Base-by-base conservation (phyloP, 1,140 invertebrate genomes). In the Idris sp. region DNA sequence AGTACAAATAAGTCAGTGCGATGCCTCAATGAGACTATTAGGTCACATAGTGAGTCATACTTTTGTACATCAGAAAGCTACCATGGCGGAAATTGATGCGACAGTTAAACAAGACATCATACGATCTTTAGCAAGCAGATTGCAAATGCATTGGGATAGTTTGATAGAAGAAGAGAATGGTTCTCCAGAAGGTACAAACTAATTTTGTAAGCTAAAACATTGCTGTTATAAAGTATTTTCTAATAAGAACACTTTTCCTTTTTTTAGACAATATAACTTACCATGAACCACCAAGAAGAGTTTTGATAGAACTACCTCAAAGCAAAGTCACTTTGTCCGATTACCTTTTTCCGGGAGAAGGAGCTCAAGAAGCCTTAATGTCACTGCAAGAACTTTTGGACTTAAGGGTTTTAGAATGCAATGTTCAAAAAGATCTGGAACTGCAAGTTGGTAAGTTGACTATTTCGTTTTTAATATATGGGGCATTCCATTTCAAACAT, bases 141-240 rank as follows among this genome's bases (percentile, higher is more conserved):
- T 95, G 79, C 93, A 95, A 76, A 92, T 96, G 90, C 93, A 96
- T 76, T 95, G 93, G 90, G 94, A 95, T 87, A 93, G 94, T 68
- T 86, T 95, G 28, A 92, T 94, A 77, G 93, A 95, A 84, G 91
- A 92, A 81, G 94, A 95, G 76, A 90, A 90, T 80, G 89, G 90
- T 74, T 88, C 90, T 67, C 89, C 90, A 14, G 90, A 91, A 89
- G 90, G 90, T 36, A n/a, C n/a, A n/a, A n/a, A n/a, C n/a, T n/a
- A n/a, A n/a, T n/a, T n/a, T n/a, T n/a, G n/a, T n/a, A n/a, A n/a
- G n/a, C n/a, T n/a, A n/a, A n/a, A n/a, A n/a, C n/a, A n/a, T n/a
- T n/a, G n/a, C n/a, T n/a, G n/a, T n/a, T n/a, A n/a, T n/a, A n/a
- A n/a, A n/a, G n/a, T n/a, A n/a, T n/a, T n/a, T n/a, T n/a, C n/a